phyloP scores from a whole-genome alignment of 2,113 vertebrate genomes.

The Mellivora capensis region DNA sequence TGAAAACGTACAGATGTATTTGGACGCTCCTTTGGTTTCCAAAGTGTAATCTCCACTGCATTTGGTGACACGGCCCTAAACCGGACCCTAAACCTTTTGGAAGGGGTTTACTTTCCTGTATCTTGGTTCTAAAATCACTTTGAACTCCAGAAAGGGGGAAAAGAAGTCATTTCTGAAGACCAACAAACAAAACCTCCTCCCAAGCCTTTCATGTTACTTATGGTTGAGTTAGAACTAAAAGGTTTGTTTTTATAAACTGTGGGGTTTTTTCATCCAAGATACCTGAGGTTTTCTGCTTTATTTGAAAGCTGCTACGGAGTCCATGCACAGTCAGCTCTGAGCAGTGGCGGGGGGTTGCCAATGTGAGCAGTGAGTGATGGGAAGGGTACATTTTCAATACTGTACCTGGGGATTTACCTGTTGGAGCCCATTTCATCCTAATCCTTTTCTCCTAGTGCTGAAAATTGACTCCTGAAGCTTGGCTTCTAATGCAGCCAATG shows the following conservation, averaged over 20 bases:
- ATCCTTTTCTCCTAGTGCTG: slow-evolving; percentile 31
- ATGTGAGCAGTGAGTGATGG: slow-evolving; percentile 24
- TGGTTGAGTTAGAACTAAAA: background rate
- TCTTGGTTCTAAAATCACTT: slow-evolving; percentile 56
- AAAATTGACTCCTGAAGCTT: slow-evolving; percentile 39
- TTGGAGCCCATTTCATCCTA: slow-evolving; percentile 57
- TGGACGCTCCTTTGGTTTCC: background rate
- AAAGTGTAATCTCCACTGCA: background rate
- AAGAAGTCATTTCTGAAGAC: background rate
- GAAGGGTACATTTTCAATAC: slow-evolving; percentile 47
- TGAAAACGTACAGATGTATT: background rate
- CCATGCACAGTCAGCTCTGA: background rate
- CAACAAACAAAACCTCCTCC: background rate
- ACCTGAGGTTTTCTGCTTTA: background rate
- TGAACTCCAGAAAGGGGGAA: background rate
- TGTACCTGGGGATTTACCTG: slow-evolving; percentile 54
- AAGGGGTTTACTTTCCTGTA: slow-evolving; percentile 51
- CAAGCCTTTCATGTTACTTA: slow-evolving; percentile 18
- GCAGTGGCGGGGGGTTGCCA: background rate
- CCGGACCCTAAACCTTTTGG: background rate
- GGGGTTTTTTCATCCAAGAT: background rate
- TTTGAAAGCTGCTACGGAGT: slow-evolving; percentile 1
- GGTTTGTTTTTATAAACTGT: slow-evolving; percentile 20
- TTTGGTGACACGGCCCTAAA: slow-evolving; percentile 1
- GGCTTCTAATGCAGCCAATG: background rate